Base-by-base conservation (phyloP, 1,140 invertebrate species). In the Cryptotermes secundus region DNA sequence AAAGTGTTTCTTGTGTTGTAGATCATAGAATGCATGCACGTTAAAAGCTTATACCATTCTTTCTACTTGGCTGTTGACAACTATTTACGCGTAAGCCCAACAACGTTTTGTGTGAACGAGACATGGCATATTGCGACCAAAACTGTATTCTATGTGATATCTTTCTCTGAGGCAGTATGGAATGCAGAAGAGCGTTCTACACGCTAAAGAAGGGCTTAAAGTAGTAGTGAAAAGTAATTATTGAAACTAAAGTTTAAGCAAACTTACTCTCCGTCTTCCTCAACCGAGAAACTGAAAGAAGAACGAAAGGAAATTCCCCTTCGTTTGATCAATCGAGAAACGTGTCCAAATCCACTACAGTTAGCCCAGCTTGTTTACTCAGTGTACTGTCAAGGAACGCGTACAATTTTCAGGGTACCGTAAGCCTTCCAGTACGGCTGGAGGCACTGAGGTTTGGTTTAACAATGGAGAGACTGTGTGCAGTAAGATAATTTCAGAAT, bases 221-320 rank as follows among this genome's bases (percentile, higher is more conserved):
- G 59, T 31, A n/a, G 26, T 72, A 31, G 59, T 72, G 59, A 72
- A n/a, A 72, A 72, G 31, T 72, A 72, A 72, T 72, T 72, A 72
- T 72, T 72, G 26, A 31, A 72, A 72, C 26, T 26, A 1, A 31
- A 72, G 26, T 31, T 31, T 72, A n/a, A 72, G 26, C 59, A 72
- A 72, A 72, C 59, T 72, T 72, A 31, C n/a, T 31, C 26, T 72
- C 59, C 6, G n/a, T 72, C n/a, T 26, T 72, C 10, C 26, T 72
- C 59, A 31, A 9, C 26, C n/a, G 31, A n/a, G 59, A 72, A 72
- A n/a, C 9, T 72, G n/a, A 4, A 6, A 72, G n/a, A 72, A n/a
- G 59, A 72, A 72, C 26, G 10, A 16, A 72, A n/a, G 7, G 59
- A 31, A 65, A 31, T 26, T 72, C 26, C 59, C 59, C 3, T n/a